These are phyloP conservation scores for Endomychus coccineus DNA, from an alignment of 2,888 invertebrate species.

Conservation along the genomic window DNA sequence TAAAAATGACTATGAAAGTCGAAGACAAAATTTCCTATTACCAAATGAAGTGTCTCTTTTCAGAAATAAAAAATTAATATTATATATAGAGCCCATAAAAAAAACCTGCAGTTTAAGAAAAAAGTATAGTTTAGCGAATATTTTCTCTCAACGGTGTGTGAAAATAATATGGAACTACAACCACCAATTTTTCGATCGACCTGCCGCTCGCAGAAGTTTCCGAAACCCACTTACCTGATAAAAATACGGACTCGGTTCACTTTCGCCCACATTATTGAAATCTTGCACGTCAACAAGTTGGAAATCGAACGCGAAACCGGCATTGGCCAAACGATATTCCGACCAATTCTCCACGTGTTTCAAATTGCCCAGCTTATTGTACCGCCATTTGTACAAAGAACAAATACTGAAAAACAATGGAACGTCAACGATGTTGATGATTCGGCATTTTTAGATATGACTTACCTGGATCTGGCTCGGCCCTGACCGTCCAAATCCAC, in stretches of 20 bases:
- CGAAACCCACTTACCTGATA: conserved; percentile 67
- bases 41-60: too few relatives aligned
- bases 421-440: neutral
- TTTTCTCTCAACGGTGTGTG: too few relatives aligned
- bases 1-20: too few relatives aligned
- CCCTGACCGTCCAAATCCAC: conserved; percentile 98
- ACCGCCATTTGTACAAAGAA: conserved; percentile 92
- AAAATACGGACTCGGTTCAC: conserved; percentile 96
- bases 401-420: conserved; percentile 60
- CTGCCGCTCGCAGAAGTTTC: conserved; percentile 1
- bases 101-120: too few relatives aligned
- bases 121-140: too few relatives aligned
- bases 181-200: neutral
- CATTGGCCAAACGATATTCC: conserved; percentile 86
- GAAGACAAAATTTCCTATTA: too few relatives aligned
- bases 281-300: conserved; percentile 95
- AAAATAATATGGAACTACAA: too few relatives aligned
- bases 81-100: too few relatives aligned
- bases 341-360: conserved; percentile 75
- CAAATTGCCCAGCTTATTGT: conserved; percentile 91
- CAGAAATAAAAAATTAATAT: too few relatives aligned
- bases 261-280: conserved; percentile 94
- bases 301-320: conserved; percentile 88
- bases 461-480: conserved; percentile 74
- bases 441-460: neutral